Evolutionary conservation across 2,113 vertebrate genomes (phyloP).

Genomic region (Chionis minor): DNA sequence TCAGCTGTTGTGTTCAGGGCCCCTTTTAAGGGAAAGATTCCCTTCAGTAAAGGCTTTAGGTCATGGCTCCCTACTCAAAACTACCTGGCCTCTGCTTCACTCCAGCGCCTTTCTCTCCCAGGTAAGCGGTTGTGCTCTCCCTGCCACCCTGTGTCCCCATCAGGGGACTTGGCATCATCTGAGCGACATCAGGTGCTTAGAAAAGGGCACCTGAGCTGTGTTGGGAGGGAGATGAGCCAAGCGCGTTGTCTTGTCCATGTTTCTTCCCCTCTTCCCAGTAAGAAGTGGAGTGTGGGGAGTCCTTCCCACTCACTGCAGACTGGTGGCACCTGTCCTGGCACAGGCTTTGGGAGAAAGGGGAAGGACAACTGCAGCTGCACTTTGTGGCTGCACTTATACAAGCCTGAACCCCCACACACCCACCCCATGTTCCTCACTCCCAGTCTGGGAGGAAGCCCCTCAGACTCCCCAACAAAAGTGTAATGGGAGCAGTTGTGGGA

Average conservation of each 20-base stretch:
- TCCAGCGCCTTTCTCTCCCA: neutral
- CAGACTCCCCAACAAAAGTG: rapidly evolving
- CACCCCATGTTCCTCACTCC: neutral
- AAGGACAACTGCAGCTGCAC: neutral
- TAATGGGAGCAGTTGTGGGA: neutral
- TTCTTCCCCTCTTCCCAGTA: neutral
- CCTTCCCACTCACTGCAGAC: neutral
- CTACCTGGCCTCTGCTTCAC: neutral
- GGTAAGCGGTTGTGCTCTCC: neutral
- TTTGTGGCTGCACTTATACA: neutral
- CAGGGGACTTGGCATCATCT: neutral
- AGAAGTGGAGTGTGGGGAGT: neutral
- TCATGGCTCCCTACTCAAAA: neutral
- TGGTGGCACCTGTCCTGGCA: neutral
- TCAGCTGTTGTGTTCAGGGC: neutral
- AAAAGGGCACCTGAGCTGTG: neutral
- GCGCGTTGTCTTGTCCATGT: rapidly evolving
- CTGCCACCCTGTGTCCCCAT: neutral
- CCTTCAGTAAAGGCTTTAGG: neutral
- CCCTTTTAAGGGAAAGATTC: neutral
- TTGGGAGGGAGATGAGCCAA: neutral
- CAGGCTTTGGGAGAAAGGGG: neutral
- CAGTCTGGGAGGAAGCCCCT: neutral
- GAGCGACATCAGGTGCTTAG: neutral
- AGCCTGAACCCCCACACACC: neutral